phyloP scores from a whole-genome alignment of 1,140 invertebrate species.

The Diuraphis noxia region DNA sequence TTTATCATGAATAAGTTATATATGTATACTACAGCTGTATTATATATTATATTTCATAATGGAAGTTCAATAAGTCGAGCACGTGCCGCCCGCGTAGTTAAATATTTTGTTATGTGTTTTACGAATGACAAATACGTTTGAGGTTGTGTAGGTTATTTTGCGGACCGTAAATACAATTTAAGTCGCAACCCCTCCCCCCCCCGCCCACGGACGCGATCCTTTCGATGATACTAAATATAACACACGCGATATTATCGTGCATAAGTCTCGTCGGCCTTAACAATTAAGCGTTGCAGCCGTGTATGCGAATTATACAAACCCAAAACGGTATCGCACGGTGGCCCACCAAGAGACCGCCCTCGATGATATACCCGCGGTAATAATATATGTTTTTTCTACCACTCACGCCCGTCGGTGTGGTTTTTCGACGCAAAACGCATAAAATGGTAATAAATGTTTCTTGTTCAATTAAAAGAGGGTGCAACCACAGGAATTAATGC shows the following conservation, averaged over 20 bases:
- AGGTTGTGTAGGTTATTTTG: background rate
- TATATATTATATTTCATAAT: background rate
- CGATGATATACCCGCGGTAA: background rate
- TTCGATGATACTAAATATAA: background rate
- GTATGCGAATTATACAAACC: background rate
- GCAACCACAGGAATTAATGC: constrained; percentile 47
- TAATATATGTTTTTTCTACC: background rate
- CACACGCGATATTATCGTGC: background rate
- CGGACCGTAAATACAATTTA: background rate
- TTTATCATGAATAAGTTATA: background rate
- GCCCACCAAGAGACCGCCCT: background rate
- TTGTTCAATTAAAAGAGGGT: constrained; percentile 51
- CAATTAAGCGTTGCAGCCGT: background rate
- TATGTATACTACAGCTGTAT: no score
- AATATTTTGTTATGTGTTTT: background rate
- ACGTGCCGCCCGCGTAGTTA: background rate
- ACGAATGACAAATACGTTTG: background rate
- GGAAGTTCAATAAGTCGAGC: constrained; percentile 5
- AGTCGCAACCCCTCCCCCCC: background rate
- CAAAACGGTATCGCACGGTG: background rate
- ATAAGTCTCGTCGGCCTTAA: background rate
- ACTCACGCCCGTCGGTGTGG: background rate
- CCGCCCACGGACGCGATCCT: background rate
- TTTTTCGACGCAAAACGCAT: constrained; percentile 47
- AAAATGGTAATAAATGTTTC: constrained; percentile 51